Evolutionary conservation across 2,113 vertebrate genomes (phyloP).

Genomic region (Hydropotes inermis): DNA sequence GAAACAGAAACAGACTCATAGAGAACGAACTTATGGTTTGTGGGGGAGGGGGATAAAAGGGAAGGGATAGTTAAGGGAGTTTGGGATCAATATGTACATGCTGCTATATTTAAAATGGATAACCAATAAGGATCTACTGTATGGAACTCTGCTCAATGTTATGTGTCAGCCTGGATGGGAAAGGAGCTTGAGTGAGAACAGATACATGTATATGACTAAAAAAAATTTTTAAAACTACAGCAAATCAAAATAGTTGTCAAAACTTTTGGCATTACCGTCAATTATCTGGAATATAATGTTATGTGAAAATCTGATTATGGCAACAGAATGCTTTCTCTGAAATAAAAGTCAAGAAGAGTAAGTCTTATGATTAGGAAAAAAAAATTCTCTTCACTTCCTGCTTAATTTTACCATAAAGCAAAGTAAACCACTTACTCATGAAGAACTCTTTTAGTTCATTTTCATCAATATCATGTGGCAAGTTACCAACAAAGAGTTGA

Average conservation of each 20-base stretch:
- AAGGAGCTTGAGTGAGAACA: background rate
- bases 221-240: background rate
- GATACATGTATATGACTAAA: background rate
- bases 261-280: background rate
- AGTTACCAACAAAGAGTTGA: constrained; percentile 96
- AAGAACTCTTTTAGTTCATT: constrained; percentile 96
- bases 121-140: background rate
- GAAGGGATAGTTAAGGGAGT: background rate
- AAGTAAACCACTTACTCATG: constrained; percentile 87
- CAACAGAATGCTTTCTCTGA: background rate
- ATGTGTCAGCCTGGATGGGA: background rate
- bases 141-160: background rate
- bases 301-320: background rate
- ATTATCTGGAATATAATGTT: background rate
- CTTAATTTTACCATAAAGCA: constrained; percentile 4
- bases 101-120: background rate
- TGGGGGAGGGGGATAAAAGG: background rate
- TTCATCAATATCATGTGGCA: constrained; percentile 95
- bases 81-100: background rate
- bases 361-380: background rate
- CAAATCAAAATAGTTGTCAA: background rate
- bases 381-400: background rate
- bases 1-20: background rate
- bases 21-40: background rate
- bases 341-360: background rate